Base-by-base conservation (phyloP, 2,888 invertebrate species). In the Agrenia bidenticulata region DNA sequence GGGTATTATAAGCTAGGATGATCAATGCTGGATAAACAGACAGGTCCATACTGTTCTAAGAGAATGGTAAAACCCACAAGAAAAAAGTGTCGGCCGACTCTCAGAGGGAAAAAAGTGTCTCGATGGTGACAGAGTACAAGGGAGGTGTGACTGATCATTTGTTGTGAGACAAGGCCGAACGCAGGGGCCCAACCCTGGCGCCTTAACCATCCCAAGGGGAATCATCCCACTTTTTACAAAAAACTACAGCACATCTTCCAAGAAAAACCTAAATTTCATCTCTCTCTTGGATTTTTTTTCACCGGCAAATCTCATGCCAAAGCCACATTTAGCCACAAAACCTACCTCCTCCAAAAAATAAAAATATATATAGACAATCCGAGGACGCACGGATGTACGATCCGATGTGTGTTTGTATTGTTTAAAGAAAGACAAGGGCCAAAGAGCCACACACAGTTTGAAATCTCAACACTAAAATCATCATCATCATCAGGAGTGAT, bases 131-230 rank as follows among this genome's bases (percentile, higher is more conserved):
- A 74, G 70, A 70, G 72, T 70, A 74, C 73, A 74, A 72, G 73
- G 69, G 75, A 75, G 75, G 75, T 75, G 75, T 75, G 75, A 74
- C 75, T 72, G 73, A 75, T 74, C 75, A 75, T 75, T 75, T 75
- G 75, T 75, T 73, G 65, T 73, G 69, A 75, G 75, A 75, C 75
- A 75, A 75, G 75, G 75, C 75, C 73, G 73, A 74, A 71, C 65
- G 63, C 61, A 73, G 66, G 73, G 72, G 73, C 68, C 75, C 73
- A 74, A 55, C 75, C 75, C 72, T 73, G 75, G 75, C 75, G 75
- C 73, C 75, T 75, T 71, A 50, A 72, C 73, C 68, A 66, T 69
- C 75, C 75, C 72, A 64, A 66, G 73, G 73, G 75, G 70, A 73
- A 51, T 61, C 55, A 63, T 58, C 61, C 53, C 24, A 51, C 51